Evolutionary conservation across 1,140 invertebrate species (phyloP).

Genomic region (Drosophila mauritiana): DNA sequence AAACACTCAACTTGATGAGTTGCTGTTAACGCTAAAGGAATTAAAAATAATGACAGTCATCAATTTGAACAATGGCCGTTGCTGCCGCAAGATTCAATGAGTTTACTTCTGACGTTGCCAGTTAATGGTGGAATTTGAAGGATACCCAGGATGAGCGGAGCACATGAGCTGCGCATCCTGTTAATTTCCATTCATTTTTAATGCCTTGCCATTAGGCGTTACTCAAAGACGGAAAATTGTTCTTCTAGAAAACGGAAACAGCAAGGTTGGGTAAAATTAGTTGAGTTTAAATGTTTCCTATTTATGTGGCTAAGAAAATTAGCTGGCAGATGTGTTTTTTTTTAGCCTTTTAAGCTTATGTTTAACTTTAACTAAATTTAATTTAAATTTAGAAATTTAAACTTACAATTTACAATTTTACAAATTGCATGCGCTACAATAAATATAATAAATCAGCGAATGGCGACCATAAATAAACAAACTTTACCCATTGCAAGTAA

Average conservation of each 20-base stretch:
- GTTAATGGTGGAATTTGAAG: conserved; percentile 18
- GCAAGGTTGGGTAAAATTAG: conserved; percentile 8
- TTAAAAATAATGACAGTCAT: conserved; percentile 76
- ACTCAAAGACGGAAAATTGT: conserved; percentile 13
- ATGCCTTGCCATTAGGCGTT: conserved; percentile 60
- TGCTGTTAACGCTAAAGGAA: conserved; percentile 75
- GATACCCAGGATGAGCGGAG: conserved; percentile 13
- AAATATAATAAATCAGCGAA: conserved; percentile 2
- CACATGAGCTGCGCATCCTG: conserved; percentile 50
- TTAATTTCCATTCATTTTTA: conserved; percentile 74
- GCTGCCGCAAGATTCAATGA: conserved; percentile 11
- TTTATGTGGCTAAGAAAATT: background rate
- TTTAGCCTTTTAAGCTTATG: too few relatives aligned
- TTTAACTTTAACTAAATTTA: too few relatives aligned
- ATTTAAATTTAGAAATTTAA: too few relatives aligned
- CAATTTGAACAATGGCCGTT: conserved; percentile 51
- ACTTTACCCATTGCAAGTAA: background rate
- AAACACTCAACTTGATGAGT: conserved; percentile 80
- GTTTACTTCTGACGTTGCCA: conserved; percentile 33
- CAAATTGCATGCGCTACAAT: background rate
- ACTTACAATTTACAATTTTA: too few relatives aligned
- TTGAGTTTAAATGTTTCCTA: background rate
- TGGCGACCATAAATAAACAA: conserved; percentile 26
- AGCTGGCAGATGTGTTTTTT: background rate
- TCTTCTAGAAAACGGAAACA: background rate